phyloP scores from a whole-genome alignment of 1,140 invertebrate species.

The Drosophila obscura region DNA sequence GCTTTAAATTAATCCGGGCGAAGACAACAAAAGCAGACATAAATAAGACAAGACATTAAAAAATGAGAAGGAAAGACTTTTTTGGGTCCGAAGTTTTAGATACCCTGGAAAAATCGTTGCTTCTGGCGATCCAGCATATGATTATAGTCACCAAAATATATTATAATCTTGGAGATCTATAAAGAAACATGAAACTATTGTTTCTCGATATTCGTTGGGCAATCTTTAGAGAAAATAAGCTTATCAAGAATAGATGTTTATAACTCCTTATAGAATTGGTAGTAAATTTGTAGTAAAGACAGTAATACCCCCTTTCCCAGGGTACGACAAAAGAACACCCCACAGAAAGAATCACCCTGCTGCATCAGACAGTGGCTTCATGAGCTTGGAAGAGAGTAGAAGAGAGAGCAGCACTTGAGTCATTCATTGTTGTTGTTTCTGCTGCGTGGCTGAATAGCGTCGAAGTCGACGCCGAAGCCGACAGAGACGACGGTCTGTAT shows the following conservation, averaged over 20 bases:
- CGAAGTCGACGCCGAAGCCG: conserved; percentile 8
- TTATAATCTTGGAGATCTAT: too few relatives aligned
- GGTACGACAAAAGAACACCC: neutral
- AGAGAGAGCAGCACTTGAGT: conserved; percentile 64
- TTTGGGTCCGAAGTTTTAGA: neutral
- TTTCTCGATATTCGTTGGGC: too few relatives aligned
- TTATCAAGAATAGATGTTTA: too few relatives aligned
- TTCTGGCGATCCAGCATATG: too few relatives aligned
- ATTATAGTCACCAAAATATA: too few relatives aligned
- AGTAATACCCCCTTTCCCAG: too few relatives aligned
- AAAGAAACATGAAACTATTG: too few relatives aligned
- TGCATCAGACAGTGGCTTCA: conserved; percentile 2
- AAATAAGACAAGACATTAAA: conserved; percentile 66
- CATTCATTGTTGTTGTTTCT: conserved; percentile 50
- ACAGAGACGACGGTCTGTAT: conserved; percentile 44
- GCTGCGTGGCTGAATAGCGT: conserved; percentile 51
- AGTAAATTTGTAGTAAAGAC: too few relatives aligned
- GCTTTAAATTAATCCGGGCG: conserved; percentile 76
- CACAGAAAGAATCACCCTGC: conserved; percentile 49
- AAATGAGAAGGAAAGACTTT: conserved; percentile 18
- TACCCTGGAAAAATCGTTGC: too few relatives aligned
- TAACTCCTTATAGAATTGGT: too few relatives aligned
- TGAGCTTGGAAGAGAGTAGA: conserved; percentile 1
- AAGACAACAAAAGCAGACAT: conserved; percentile 30
- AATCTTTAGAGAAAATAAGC: too few relatives aligned